These are phyloP conservation scores for Hipposideros armiger DNA, from an alignment of 2,113 vertebrate species.

Conservation along the genomic window DNA sequence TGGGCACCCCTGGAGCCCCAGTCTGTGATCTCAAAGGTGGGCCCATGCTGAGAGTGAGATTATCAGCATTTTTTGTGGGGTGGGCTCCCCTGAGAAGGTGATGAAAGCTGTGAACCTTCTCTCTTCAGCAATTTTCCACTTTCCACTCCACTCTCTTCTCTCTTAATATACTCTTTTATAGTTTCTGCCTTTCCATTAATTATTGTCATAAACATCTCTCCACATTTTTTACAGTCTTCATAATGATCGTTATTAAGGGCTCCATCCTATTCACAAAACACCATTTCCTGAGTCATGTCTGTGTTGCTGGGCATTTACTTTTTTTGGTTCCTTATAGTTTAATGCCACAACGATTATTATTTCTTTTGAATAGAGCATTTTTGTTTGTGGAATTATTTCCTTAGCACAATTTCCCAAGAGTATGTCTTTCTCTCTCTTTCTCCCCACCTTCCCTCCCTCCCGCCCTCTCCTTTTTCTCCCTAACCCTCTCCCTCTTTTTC, in stretches of 20 bases:
- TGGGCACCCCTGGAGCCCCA: neutral
- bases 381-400: slow-evolving; percentile 42
- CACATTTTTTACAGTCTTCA: neutral
- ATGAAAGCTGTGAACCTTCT: neutral
- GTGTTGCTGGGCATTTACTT: neutral
- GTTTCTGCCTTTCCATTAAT: neutral
- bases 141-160: neutral
- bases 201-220: neutral
- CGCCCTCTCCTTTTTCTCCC: no score
- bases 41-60: accelerated
- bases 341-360: neutral
- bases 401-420: neutral
- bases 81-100: neutral
- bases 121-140: neutral
- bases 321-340: neutral
- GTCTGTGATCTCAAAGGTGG: neutral
- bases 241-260: neutral
- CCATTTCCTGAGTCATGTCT: neutral
- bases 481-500: no score
- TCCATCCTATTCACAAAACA: neutral
- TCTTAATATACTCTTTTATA: neutral
- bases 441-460: neutral
- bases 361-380: neutral
- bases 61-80: accelerated
- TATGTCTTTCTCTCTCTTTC: neutral